Evolutionary conservation across 1,140 invertebrate species (phyloP), one percentile per base, ranked within the genome.

Genomic region (Trypoxylus dichotomus): DNA sequence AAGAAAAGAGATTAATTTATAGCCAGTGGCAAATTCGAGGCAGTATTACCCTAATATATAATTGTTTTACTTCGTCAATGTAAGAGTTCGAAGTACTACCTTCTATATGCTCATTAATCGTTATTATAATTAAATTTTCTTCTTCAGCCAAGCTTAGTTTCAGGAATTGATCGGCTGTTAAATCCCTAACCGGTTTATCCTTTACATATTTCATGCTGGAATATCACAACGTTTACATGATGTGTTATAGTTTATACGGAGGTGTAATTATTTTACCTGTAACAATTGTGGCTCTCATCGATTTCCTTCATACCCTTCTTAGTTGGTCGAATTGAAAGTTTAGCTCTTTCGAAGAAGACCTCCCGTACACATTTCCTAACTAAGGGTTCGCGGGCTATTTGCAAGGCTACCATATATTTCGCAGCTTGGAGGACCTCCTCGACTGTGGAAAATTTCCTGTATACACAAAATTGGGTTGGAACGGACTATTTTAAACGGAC

Each of bases 321-420:
- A 0, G 97, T 99, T 1, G 98, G 97, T 1, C 86, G 85, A 0
- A 97, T 91, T 76, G 90, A 90, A 10, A 99, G 85, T 75, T 94
- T 95, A 0, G 97, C 96, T 73, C 96, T 88, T 86, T 99, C 96
- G 85, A 94, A 95, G 86, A 96, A 97, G n/a, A 93, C 92, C 86
- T 97, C 94, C 1, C 98, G 87, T 2, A 98, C 90, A 79, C 93
- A 94, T 83, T 93, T 93, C 0, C 97, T 88, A 0, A 99, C 93
- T 25, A 96, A 85, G 0, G 98, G 98, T 85, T 99, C 97, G 58
- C 94, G 90, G 0, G 97, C 94, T 32, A 99, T 86, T 86, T 99
- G 97, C 80, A 94, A 94, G 0, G 97, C 96, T 0, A 99, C 95
- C 93, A 99, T 97, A 85, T 95, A 95, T 82, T 96, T 94, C 0